Base-by-base conservation (phyloP, 2,113 vertebrate genomes). In the Psephotus haematonotus region DNA sequence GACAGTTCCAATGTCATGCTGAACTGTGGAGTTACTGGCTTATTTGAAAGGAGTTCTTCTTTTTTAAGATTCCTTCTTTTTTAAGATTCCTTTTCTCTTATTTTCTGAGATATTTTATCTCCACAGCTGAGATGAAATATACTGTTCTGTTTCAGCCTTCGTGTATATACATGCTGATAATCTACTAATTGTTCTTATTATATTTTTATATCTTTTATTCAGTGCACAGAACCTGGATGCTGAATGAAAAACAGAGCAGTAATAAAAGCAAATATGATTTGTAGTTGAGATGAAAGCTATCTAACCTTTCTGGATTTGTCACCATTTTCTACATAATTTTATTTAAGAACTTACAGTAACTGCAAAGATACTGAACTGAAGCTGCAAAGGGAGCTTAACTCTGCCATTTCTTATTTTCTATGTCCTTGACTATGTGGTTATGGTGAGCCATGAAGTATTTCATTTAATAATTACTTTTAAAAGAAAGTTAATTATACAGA, bases 401-500 rank as follows among this genome's bases (percentile, higher is more conserved):
- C 67, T 94, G 47, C 47, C 16, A n/a, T 84, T 81, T 83, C 15
- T 25, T 69, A 22, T 85, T 90, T 94, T 47, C 47, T 74, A 0
- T 70, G 50, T 74, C 33, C 29, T 94, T 96, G 20, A 24, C 22
- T 80, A 88, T 93, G 28, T 64, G 27, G 10, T 31, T 86, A 52
- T 86, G 37, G 47, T 71, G 17, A 4, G 2, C 68, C 39, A 75
- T 83, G 49, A 82, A 86, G 27, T 90, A 83, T 83, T 95, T 82
- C 1, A 41, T 77, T 93, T 92, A 87, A 87, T 76, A 94, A 85
- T 55, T 81, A 60, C 0, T 1, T 74, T 64, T 71, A 75, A 81
- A 95, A 90, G 24, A 69, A 94, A 93, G 19, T 75, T 84, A 86
- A 81, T 70, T 95, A 60, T 67, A 55, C 31, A 60, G 75, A 82